These are phyloP conservation scores for Chloroceryle inda DNA, from an alignment of 2,797 vertebrate genomes.

Conservation along the genomic window DNA sequence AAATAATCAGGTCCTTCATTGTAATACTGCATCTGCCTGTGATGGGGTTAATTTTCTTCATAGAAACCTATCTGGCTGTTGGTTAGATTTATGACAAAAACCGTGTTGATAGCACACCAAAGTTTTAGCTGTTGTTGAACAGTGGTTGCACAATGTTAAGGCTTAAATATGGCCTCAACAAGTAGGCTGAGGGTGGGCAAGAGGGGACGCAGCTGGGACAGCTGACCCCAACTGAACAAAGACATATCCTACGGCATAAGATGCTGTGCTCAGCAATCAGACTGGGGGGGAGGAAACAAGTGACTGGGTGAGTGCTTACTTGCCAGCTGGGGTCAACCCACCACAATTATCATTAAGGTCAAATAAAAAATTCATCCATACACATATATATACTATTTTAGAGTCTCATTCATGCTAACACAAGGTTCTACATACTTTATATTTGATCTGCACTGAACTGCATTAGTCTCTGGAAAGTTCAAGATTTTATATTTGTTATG, in stretches of 20 bases:
- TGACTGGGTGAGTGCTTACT: rapidly evolving
- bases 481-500: not conserved
- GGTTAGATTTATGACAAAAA: not conserved
- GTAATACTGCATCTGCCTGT: not conserved
- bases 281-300: rapidly evolving
- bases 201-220: not conserved
- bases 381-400: not conserved
- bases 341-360: not conserved
- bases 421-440: not conserved
- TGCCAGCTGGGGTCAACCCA: rapidly evolving
- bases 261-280: not conserved
- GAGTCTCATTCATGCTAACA: not conserved
- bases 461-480: not conserved
- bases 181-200: rapidly evolving
- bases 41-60: not conserved
- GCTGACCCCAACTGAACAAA: not conserved
- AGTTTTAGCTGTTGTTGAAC: not conserved
- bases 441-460: not conserved
- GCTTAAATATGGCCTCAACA: not conserved
- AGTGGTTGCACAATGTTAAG: rapidly evolving
- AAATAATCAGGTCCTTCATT: not conserved
- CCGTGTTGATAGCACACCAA: not conserved
- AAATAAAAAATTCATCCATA: not conserved
- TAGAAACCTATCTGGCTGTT: rapidly evolving
- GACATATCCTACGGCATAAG: not conserved